Percentiles rank a stretch among this genome's conserved stretches.
Conservation (phyloP, 1,140 invertebrate genomes). For the Saccostrea cuccullata region DNA sequence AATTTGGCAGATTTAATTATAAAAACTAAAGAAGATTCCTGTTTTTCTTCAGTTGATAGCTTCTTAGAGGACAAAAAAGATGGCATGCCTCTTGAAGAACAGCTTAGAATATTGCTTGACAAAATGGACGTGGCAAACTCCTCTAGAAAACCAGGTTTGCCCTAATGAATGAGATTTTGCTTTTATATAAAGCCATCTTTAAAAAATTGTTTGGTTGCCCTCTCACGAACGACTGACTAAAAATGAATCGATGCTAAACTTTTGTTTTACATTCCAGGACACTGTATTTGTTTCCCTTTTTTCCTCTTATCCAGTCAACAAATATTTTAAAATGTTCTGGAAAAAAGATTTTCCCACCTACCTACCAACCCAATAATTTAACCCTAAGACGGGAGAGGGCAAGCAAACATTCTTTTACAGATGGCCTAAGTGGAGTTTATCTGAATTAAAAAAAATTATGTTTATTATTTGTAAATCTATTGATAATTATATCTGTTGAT, state of each 20-base stretch:
- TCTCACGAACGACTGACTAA: neutral
- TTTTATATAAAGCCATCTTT: neutral
- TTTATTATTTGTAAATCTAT: neutral
- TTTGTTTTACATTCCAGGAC: too few relatives aligned
- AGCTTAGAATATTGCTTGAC: slow-evolving; percentile 76
- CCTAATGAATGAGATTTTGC: neutral
- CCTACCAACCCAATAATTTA: too few relatives aligned
- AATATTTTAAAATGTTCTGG: too few relatives aligned
- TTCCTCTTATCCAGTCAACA: too few relatives aligned
- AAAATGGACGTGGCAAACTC: slow-evolving; percentile 75
- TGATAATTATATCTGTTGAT: neutral
- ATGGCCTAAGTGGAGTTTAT: neutral
- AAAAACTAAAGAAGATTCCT: neutral
- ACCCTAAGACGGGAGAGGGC: too few relatives aligned
- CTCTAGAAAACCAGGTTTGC: slow-evolving; percentile 44
- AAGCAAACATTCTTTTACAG: too few relatives aligned
- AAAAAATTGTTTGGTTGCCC: neutral
- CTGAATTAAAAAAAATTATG: neutral
- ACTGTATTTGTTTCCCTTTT: too few relatives aligned
- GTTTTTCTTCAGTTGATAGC: slow-evolving; percentile 70
- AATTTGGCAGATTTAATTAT: too few relatives aligned
- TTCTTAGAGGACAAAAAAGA: slow-evolving; percentile 72
- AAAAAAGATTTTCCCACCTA: too few relatives aligned
- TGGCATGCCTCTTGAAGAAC: slow-evolving; percentile 74
- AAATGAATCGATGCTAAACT: neutral